Conservation (phyloP, 1,140 invertebrate species). For the Zaprionus ornatus region DNA sequence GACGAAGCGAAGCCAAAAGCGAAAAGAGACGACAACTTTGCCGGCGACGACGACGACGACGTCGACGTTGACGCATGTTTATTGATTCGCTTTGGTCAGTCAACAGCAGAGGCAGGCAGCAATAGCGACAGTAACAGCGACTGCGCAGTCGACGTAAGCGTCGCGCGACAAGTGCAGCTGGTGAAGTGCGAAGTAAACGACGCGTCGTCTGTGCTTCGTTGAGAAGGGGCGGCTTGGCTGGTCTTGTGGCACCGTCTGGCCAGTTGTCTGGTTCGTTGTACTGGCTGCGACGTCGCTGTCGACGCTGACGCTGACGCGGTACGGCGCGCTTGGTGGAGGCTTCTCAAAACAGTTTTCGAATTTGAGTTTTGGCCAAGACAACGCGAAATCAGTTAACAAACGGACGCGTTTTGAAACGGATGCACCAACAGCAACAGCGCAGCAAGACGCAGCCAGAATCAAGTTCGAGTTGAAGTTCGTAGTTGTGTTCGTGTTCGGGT, state of each 20-base stretch:
- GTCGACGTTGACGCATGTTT: constrained; percentile 46
- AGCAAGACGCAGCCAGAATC: constrained; percentile 16
- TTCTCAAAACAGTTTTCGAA: constrained; percentile 69
- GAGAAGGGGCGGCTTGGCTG: constrained; percentile 7
- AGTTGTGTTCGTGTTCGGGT: constrained; percentile 13
- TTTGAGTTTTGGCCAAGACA: constrained; percentile 75
- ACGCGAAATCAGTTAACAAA: constrained; percentile 83
- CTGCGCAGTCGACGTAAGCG: constrained; percentile 9
- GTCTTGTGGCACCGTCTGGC: constrained; percentile 33
- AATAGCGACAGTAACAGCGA: neutral
- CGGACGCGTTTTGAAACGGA: constrained; percentile 81
- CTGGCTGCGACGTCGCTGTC: constrained; percentile 37
- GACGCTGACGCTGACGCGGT: constrained; percentile 24
- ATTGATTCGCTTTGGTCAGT: constrained; percentile 70
- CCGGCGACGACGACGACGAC: constrained; percentile 30
- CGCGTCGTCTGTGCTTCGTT: constrained; percentile 4
- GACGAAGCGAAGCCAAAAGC: constrained; percentile 49
- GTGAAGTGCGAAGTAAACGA: constrained; percentile 39
- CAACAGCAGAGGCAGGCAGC: constrained; percentile 10
- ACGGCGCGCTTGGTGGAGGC: constrained; percentile 18
- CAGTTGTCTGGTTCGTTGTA: constrained; percentile 67
- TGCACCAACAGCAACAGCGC: constrained; percentile 46
- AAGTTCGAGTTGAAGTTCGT: neutral
- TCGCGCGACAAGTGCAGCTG: constrained; percentile 62
- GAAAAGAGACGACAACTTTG: constrained; percentile 74